Evolutionary conservation across 2,888 invertebrate species (phyloP).

Genomic region (Panopea generosa): DNA sequence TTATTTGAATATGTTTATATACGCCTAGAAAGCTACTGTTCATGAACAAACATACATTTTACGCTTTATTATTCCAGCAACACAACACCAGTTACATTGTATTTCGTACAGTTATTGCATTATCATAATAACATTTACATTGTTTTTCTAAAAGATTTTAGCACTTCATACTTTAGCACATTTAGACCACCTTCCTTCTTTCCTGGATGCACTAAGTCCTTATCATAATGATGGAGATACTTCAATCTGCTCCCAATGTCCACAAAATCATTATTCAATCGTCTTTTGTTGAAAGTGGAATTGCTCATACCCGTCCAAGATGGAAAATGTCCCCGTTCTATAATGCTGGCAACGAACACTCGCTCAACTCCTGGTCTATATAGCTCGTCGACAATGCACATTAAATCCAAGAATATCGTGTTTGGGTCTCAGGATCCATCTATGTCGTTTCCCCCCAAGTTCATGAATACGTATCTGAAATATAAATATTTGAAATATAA

Average conservation of each 20-base stretch:
- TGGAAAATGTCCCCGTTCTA: slow-evolving; percentile 6
- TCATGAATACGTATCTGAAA: slow-evolving; percentile 14
- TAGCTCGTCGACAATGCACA: neutral
- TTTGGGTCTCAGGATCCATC: neutral
- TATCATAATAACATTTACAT: too few species aligned
- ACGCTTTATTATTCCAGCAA: too few species aligned
- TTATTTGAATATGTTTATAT: too few species aligned
- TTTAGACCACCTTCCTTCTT: slow-evolving; percentile 5
- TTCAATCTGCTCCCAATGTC: neutral
- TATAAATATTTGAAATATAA: too few species aligned
- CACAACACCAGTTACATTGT: too few species aligned
- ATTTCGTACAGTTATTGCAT: too few species aligned
- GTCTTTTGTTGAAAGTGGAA: neutral
- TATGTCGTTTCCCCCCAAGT: slow-evolving; percentile 12
- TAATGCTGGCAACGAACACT: slow-evolving; percentile 9
- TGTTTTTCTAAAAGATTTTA: neutral
- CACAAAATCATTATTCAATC: neutral
- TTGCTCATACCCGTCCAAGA: neutral
- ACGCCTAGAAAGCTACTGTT: too few species aligned
- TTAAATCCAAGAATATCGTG: neutral
- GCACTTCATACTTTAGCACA: neutral
- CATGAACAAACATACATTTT: too few species aligned
- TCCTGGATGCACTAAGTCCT: too few species aligned
- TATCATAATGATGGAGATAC: slow-evolving; percentile 8
- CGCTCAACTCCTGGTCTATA: neutral